phyloP scores from a whole-genome alignment of 2,888 invertebrate species.

The Drosophila paucipuncta region DNA sequence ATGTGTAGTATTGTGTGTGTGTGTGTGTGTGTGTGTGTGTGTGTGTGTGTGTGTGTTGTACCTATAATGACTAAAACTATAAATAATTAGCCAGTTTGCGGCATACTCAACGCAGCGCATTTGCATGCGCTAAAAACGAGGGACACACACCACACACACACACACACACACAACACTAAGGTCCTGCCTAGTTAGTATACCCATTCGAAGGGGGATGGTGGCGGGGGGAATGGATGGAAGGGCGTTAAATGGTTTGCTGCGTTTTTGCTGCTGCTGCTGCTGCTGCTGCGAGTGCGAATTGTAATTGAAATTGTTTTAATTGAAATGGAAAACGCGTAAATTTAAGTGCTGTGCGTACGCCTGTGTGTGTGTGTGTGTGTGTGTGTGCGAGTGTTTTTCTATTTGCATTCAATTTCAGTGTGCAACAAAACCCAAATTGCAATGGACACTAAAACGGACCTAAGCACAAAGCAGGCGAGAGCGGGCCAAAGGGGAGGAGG shows the following conservation, averaged over 20 bases:
- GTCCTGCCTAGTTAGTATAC: constrained; percentile 70
- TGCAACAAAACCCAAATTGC: constrained; percentile 76
- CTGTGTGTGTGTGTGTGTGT: constrained; percentile 3
- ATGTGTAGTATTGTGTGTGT: not conserved
- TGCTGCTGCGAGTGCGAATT: constrained; percentile 18
- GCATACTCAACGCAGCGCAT: constrained; percentile 59
- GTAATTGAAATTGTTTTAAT: constrained; percentile 73
- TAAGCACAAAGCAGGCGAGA: constrained; percentile 1
- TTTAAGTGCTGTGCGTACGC: constrained; percentile 64
- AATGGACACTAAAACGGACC: constrained; percentile 65
- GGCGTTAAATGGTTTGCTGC: constrained; percentile 49
- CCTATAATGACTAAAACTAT: constrained; percentile 45
- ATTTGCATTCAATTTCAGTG: constrained; percentile 80
- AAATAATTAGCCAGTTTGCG: constrained; percentile 70
- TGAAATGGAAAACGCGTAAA: constrained; percentile 79
- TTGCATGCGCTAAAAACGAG: constrained; percentile 67
- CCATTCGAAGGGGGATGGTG: constrained; percentile 20
- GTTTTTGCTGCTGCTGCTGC: constrained; percentile 13
- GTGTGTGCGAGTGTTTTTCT: constrained; percentile 59
- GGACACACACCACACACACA: not conserved
- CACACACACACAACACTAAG: constrained; percentile 11
- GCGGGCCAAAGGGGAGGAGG: not conserved
- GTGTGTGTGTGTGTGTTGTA: not conserved
- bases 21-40: not conserved
- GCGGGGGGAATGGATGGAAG: not conserved